Conservation (phyloP, 2,797 vertebrate species). For the Lepilemur ruficaudatus region DNA sequence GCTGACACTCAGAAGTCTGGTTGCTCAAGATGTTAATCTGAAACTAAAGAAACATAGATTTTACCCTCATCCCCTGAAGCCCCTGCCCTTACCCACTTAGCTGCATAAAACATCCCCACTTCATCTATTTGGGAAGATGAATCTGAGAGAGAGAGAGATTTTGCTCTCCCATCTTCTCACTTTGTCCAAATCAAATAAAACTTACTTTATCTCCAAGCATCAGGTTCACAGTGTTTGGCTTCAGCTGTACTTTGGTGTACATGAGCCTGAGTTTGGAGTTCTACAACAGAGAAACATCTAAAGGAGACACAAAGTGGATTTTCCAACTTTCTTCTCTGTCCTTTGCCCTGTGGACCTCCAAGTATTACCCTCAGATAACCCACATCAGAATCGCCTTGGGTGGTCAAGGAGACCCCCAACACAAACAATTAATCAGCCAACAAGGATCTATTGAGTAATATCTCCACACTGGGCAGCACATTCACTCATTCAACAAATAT, state of each 20-base stretch:
- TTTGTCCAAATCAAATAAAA: not conserved
- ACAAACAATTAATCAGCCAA: not conserved
- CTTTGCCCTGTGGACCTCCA: not conserved
- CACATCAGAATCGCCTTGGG: not conserved
- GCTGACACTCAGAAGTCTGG: not conserved
- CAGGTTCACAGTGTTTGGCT: not conserved
- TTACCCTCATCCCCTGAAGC: not conserved
- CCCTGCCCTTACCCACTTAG: not conserved
- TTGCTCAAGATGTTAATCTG: not conserved
- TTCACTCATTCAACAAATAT: not conserved
- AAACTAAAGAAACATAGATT: no score
- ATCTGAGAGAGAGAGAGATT: not conserved
- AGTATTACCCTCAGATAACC: not conserved
- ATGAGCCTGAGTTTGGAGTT: not conserved
- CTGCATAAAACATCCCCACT: not conserved
- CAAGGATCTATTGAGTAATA: not conserved
- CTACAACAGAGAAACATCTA: not conserved
- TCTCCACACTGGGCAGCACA: not conserved
- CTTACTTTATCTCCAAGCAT: not conserved
- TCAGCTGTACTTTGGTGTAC: not conserved
- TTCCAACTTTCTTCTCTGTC: not conserved
- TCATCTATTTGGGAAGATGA: not conserved
- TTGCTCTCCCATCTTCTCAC: not conserved
- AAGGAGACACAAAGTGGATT: not conserved
- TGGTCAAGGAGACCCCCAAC: not conserved